These are phyloP conservation scores for Spatula clypeata DNA, from an alignment of 2,797 vertebrate genomes.

Conservation along the genomic window DNA sequence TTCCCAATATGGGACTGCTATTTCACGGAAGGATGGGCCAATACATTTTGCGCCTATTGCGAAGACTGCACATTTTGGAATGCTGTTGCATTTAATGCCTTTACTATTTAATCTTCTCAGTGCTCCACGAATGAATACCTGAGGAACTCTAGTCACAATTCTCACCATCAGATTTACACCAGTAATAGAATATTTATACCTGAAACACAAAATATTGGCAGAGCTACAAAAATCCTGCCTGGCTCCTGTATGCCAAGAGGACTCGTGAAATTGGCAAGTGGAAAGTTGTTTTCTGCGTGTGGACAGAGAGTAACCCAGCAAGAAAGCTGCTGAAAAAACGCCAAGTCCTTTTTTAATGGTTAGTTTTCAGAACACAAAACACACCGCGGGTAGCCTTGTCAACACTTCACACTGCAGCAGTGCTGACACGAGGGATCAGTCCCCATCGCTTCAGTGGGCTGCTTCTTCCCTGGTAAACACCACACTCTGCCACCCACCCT, in stretches of 20 bases:
- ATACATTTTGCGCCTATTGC: background rate
- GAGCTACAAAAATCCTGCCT: conserved; percentile 8
- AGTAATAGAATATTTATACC: background rate
- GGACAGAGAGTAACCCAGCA: background rate
- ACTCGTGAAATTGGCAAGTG: background rate
- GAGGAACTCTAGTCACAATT: background rate
- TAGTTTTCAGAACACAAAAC: conserved; percentile 16
- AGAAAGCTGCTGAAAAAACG: background rate
- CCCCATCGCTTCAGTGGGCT: background rate
- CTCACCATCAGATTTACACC: background rate
- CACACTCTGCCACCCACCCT: background rate
- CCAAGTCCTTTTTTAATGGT: background rate
- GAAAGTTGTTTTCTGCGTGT: background rate
- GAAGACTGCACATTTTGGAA: background rate
- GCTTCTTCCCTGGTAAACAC: background rate
- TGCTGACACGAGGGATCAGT: background rate
- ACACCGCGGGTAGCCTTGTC: background rate
- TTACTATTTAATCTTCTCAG: background rate
- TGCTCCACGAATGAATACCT: background rate
- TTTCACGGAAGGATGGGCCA: background rate
- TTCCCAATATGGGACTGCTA: background rate
- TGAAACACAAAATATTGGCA: background rate
- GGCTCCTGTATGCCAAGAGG: background rate
- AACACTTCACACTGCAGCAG: background rate
- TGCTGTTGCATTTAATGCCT: conserved; percentile 11